Conservation (phyloP, 2,797 vertebrate species). For the Loriculus beryllinus region DNA sequence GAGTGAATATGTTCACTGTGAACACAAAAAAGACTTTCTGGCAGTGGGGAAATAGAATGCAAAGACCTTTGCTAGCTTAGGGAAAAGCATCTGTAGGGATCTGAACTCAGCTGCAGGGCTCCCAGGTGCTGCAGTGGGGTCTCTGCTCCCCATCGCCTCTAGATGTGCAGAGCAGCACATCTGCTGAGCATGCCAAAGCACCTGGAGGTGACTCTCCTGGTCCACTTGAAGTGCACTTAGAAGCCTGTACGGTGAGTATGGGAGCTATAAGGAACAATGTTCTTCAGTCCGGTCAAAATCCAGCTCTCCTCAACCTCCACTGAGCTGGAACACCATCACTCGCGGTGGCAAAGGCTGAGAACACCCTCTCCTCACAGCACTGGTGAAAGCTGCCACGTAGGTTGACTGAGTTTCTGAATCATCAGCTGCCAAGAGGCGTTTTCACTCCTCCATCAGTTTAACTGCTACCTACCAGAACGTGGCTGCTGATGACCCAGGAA, state of each 20-base stretch:
- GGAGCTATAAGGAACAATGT: rapidly evolving
- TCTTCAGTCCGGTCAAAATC: neutral
- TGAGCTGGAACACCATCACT: neutral
- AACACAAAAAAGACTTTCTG: neutral
- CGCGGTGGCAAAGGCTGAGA: rapidly evolving
- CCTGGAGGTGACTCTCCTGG: rapidly evolving
- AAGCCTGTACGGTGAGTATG: rapidly evolving
- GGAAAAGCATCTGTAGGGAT: neutral
- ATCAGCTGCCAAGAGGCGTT: neutral
- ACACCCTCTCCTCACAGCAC: rapidly evolving
- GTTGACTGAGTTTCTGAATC: neutral
- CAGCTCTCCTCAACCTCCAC: rapidly evolving
- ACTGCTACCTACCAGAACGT: conserved; percentile 7
- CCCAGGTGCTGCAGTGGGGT: rapidly evolving
- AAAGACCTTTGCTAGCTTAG: neutral
- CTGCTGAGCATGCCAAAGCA: neutral
- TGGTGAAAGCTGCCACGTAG: neutral
- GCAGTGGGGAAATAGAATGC: rapidly evolving
- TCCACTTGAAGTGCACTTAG: rapidly evolving
- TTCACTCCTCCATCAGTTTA: neutral
- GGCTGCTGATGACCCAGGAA: neutral
- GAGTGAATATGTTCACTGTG: neutral
- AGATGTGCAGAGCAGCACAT: neutral
- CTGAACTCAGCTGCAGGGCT: neutral
- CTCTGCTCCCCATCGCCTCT: neutral